Conservation (phyloP, 2,888 invertebrate species). For the Tortrix viridana region DNA sequence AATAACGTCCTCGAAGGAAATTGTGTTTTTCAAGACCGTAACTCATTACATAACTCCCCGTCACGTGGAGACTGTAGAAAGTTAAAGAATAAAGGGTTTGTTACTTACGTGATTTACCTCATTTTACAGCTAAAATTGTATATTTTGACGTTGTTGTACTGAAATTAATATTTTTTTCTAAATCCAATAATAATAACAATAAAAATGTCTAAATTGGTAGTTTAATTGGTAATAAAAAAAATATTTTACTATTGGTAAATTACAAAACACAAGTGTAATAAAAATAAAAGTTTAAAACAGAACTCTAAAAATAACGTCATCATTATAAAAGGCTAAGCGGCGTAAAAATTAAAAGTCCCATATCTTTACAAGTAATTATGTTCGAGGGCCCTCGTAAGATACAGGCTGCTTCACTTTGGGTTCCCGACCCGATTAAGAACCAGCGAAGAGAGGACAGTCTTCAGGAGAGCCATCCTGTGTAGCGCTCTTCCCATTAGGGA, state of each 20-base stretch:
- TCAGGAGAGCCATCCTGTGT: constrained; percentile 43
- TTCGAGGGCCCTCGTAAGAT: constrained; percentile 36
- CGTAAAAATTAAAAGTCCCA: constrained; percentile 18
- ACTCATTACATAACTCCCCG: too few relatives aligned
- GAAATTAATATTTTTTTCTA: too few relatives aligned
- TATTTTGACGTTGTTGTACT: too few relatives aligned
- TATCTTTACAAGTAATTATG: constrained; percentile 31
- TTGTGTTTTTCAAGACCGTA: too few relatives aligned
- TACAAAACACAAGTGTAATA: not conserved
- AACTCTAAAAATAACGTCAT: not conserved
- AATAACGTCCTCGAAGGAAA: too few relatives aligned
- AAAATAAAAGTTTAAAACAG: not conserved
- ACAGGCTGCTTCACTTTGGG: constrained; percentile 44
- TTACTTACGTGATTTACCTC: too few relatives aligned
- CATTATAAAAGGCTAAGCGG: not conserved
- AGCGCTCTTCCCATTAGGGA: constrained; percentile 60
- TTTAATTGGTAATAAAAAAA: too few relatives aligned
- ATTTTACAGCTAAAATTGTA: too few relatives aligned
- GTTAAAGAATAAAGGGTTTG: too few relatives aligned
- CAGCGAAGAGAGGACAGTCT: constrained; percentile 53
- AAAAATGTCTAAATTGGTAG: too few relatives aligned
- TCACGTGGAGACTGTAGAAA: too few relatives aligned
- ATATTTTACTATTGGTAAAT: not conserved
- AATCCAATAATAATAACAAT: too few relatives aligned
- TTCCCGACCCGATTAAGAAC: constrained; percentile 52